Evolutionary conservation across 2,113 vertebrate species (phyloP).

Genomic region (Hemibagrus wyckioides): DNA sequence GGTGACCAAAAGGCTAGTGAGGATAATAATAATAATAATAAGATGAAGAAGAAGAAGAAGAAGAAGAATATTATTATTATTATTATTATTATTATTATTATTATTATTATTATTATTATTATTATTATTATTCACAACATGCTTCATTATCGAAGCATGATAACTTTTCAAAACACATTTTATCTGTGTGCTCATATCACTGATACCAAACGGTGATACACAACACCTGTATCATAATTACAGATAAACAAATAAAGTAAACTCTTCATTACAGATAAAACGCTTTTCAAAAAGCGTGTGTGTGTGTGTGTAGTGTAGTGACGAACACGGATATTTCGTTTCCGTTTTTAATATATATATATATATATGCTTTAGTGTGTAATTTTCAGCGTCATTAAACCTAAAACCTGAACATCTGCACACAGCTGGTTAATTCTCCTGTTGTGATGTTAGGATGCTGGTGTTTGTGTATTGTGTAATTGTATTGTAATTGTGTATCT

Average conservation of each 20-base stretch:
- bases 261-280: not conserved
- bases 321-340: not conserved
- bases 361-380: not conserved
- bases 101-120: slow-evolving; percentile 14
- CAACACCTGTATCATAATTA: not conserved
- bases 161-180: not conserved
- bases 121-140: not conserved
- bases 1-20: too few species aligned
- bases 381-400: not conserved
- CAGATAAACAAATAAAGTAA: not conserved
- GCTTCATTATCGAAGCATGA: not conserved
- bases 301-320: not conserved
- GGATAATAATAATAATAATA: not conserved
- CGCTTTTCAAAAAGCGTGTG: too few species aligned
- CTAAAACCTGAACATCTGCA: not conserved
- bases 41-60: too few species aligned
- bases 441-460: too few species aligned
- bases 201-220: not conserved
- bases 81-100: not conserved
- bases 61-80: not conserved
- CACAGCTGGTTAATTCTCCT: too few species aligned
- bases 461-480: slow-evolving; percentile 16
- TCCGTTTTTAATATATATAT: not conserved
- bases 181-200: not conserved
- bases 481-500: slow-evolving; percentile 6